Evolutionary conservation across 2,888 invertebrate species (phyloP).

Genomic region (Eupithecia centaureata): DNA sequence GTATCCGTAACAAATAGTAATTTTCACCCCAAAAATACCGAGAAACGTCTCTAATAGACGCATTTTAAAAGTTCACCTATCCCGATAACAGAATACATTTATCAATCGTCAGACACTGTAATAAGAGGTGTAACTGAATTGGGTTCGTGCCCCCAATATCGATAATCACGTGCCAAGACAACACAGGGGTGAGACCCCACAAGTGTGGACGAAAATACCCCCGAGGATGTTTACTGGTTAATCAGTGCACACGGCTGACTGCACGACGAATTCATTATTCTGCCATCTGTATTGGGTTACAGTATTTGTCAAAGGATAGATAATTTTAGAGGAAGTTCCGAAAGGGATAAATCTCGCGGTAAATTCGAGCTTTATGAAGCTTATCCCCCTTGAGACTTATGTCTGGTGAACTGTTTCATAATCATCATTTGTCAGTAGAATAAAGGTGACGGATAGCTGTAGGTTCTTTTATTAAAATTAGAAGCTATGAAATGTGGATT

Average conservation of each 20-base stretch:
- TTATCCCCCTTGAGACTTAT: slow-evolving; percentile 19
- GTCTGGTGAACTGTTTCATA: slow-evolving; percentile 7
- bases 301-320: slow-evolving; percentile 42
- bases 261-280: slow-evolving; percentile 59
- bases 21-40: slow-evolving; percentile 6
- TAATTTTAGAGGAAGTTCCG: slow-evolving; percentile 40
- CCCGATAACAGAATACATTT: slow-evolving; percentile 41
- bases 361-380: slow-evolving; percentile 38
- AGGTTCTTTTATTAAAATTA: background rate
- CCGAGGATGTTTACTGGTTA: slow-evolving; percentile 69
- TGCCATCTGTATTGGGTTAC: slow-evolving; percentile 50
- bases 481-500: background rate
- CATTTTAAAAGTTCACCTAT: slow-evolving; percentile 37
- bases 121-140: slow-evolving; percentile 71
- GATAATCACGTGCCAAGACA: slow-evolving; percentile 73
- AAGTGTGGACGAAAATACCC: slow-evolving; percentile 66
- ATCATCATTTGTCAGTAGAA: slow-evolving; percentile 5
- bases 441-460: background rate
- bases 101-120: slow-evolving; percentile 68
- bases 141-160: slow-evolving; percentile 74
- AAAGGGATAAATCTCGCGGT: slow-evolving; percentile 35
- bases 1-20: background rate
- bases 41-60: slow-evolving; percentile 26
- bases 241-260: slow-evolving; percentile 62
- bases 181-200: slow-evolving; percentile 67